Conservation (phyloP, 2,113 vertebrate species). For the Ceratotherium simum region DNA sequence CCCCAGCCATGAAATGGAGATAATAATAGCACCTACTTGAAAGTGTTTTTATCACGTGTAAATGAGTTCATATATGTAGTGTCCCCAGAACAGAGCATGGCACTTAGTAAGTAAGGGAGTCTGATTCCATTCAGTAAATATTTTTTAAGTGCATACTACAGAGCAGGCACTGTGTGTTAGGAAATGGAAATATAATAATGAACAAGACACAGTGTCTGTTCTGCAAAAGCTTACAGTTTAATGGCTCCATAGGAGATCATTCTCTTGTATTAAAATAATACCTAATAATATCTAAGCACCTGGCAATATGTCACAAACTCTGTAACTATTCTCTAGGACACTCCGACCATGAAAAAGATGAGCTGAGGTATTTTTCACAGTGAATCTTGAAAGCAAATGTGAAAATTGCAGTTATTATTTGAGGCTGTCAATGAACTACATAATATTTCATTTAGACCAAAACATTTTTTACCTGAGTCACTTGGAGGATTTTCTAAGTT, state of each 20-base stretch:
- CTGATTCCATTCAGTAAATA: background rate
- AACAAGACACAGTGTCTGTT: background rate
- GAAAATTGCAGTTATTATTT: slow-evolving; percentile 59
- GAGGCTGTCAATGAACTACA: background rate
- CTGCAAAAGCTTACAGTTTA: background rate
- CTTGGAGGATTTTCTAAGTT: background rate
- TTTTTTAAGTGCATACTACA: background rate
- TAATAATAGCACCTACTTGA: background rate
- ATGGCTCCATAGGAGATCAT: background rate
- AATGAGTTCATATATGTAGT: background rate
- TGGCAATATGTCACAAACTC: background rate
- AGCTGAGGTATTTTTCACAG: slow-evolving; percentile 25
- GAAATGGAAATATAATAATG: background rate
- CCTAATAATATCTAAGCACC: slow-evolving; percentile 21
- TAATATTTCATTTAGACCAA: slow-evolving; percentile 31
- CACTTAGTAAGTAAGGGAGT: background rate
- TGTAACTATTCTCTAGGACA: background rate
- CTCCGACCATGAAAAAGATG: background rate
- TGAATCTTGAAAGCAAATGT: slow-evolving; percentile 61
- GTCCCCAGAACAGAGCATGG: background rate
- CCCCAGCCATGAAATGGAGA: background rate
- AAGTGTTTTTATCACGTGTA: background rate
- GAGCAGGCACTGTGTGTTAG: background rate
- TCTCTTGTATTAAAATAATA: slow-evolving; percentile 48
- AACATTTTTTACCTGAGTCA: background rate